Evolutionary conservation across 2,888 invertebrate genomes (phyloP).

Genomic region (Bedellia somnulentella): DNA sequence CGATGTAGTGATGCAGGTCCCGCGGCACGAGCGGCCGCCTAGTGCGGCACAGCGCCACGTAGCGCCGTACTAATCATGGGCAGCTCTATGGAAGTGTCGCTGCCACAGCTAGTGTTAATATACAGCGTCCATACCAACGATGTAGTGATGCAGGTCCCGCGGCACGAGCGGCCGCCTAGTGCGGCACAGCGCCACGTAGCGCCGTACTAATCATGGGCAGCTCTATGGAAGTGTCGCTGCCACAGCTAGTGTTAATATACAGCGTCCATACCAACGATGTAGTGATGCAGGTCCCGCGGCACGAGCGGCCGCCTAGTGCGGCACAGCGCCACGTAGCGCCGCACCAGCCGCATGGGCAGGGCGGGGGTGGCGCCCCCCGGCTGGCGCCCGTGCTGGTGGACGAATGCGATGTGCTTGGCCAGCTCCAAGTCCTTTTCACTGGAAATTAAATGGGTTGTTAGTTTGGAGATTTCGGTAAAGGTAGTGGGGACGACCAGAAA

Average conservation of each 20-base stretch:
- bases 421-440: constrained; percentile 74
- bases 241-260: too few species aligned
- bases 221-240: too few species aligned
- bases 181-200: too few species aligned
- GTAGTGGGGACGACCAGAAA: too few species aligned
- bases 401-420: constrained; percentile 97
- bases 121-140: too few species aligned
- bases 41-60: constrained; percentile 87
- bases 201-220: too few species aligned
- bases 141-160: too few species aligned
- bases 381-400: constrained; percentile 89
- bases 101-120: too few species aligned
- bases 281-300: constrained; percentile 84
- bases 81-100: too few species aligned
- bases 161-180: too few species aligned
- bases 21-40: constrained; percentile 87
- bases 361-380: constrained; percentile 78
- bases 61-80: constrained; percentile 93
- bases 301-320: constrained; percentile 86
- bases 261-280: constrained; percentile 78
- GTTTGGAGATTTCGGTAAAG: not conserved
- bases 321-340: constrained; percentile 90
- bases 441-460: constrained; percentile 1
- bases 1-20: constrained; percentile 85
- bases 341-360: constrained; percentile 89